These are phyloP conservation scores for Drosophila flavopinicola DNA, from an alignment of 2,888 invertebrate genomes.

Conservation along the genomic window DNA sequence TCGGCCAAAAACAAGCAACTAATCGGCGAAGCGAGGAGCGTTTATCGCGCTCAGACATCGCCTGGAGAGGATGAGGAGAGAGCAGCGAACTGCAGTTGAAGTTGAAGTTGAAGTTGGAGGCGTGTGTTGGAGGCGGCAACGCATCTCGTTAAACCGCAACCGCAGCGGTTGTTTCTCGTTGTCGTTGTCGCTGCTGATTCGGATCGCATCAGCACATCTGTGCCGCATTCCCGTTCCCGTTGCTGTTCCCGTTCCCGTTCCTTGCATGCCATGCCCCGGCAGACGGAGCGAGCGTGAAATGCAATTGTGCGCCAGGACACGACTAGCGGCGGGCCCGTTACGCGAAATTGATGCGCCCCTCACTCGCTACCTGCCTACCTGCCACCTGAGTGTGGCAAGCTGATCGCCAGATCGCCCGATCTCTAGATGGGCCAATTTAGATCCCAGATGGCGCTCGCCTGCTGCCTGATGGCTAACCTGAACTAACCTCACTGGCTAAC, in stretches of 20 bases:
- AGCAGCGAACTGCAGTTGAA: constrained; percentile 28
- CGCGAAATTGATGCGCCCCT: constrained; percentile 66
- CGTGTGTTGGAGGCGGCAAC: constrained; percentile 77
- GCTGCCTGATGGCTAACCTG: constrained; percentile 60
- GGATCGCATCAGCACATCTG: constrained; percentile 77
- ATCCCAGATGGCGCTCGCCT: constrained; percentile 59
- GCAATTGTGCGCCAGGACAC: constrained; percentile 62
- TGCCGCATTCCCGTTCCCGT: constrained; percentile 70
- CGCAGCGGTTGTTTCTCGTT: constrained; percentile 40
- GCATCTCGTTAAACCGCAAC: constrained; percentile 82
- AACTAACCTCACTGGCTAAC: constrained; percentile 28
- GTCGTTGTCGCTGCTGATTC: constrained; percentile 52
- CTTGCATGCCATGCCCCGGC: too few relatives aligned
- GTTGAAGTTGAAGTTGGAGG: constrained; percentile 46
- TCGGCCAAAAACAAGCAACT: constrained; percentile 52
- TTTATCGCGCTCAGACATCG: constrained; percentile 65
- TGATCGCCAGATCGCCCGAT: constrained; percentile 38
- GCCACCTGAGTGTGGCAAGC: constrained; percentile 9
- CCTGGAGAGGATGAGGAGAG: constrained; percentile 5
- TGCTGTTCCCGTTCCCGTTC: too few relatives aligned
- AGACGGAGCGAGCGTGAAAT: constrained; percentile 47
- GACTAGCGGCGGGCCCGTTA: constrained; percentile 70
- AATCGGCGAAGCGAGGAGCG: constrained; percentile 63
- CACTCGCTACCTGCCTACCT: too few relatives aligned
- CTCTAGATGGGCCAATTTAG: constrained; percentile 73